Conservation (phyloP, 2,888 invertebrate species). For the Dolichopus griseipennis region DNA sequence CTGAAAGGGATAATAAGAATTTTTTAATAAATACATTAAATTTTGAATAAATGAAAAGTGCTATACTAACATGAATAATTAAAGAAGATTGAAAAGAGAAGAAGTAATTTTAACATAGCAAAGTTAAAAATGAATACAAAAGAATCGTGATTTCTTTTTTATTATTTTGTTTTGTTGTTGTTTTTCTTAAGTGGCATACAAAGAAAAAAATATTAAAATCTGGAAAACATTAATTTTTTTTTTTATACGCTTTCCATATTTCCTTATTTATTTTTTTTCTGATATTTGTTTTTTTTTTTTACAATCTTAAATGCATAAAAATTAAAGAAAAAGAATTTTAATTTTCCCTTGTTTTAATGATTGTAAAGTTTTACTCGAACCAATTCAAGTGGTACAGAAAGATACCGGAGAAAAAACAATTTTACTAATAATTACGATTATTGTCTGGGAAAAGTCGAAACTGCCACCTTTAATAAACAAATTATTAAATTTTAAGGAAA, state of each 20-base stretch:
- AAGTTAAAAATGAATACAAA: neutral
- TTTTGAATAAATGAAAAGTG: conserved; percentile 2
- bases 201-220: neutral
- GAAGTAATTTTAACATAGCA: neutral
- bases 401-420: no score
- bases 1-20: conserved; percentile 6
- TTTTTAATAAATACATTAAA: conserved; percentile 6
- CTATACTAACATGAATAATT: neutral
- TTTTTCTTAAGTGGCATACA: neutral
- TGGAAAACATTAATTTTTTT: neutral
- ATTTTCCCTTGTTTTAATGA: no score
- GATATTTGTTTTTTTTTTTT: neutral
- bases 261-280: neutral
- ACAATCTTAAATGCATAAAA: neutral
- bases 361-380: no score
- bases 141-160: neutral
- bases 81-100: neutral
- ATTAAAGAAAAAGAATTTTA: no score
- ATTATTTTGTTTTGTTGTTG: neutral
- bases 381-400: no score
- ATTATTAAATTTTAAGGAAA: no score
- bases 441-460: no score
- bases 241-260: neutral
- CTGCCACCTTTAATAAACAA: no score
- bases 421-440: no score